Evolutionary conservation across 2,113 vertebrate species (phyloP).

Genomic region (Sebastes fasciatus): DNA sequence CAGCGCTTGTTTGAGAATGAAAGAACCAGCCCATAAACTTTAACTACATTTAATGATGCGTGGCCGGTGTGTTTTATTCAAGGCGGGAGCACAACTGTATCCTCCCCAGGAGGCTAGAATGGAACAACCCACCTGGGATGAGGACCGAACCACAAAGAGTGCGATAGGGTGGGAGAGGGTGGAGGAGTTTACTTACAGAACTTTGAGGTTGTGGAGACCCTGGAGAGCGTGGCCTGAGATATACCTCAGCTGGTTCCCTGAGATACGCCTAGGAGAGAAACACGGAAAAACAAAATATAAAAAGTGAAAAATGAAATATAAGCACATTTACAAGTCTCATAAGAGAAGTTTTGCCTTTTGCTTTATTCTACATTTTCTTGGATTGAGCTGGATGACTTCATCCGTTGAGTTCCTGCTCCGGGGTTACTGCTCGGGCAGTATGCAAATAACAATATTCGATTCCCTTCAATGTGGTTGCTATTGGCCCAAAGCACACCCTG

Average conservation of each 20-base stretch:
- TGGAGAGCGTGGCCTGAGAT: constrained; percentile 90
- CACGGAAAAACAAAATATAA: constrained; percentile 23
- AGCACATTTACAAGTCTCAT: constrained; percentile 54
- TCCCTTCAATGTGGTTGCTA: constrained; percentile 65
- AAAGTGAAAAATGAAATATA: constrained; percentile 44
- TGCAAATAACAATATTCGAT: constrained; percentile 75
- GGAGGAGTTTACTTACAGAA: constrained; percentile 89
- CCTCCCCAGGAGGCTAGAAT: constrained; percentile 29
- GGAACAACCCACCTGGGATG: constrained; percentile 55
- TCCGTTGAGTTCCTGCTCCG: constrained; percentile 57
- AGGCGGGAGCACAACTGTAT: constrained; percentile 45
- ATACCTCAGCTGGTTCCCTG: constrained; percentile 93
- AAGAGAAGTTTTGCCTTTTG: constrained; percentile 48
- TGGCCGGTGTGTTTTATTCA: constrained; percentile 74
- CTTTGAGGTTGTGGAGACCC: constrained; percentile 94
- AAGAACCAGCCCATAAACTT: constrained; percentile 76
- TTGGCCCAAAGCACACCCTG: constrained; percentile 63
- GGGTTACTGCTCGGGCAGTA: constrained; percentile 71
- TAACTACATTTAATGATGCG: constrained; percentile 77
- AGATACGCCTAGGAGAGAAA: constrained; percentile 88
- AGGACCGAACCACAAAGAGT: constrained; percentile 37
- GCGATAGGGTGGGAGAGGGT: constrained; percentile 10
- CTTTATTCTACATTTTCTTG: constrained; percentile 57
- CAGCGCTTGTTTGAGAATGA: constrained; percentile 56
- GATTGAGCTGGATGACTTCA: constrained; percentile 69